These are phyloP conservation scores for Megalonaias nervosa DNA, from an alignment of 1,140 invertebrate species.

Conservation along the genomic window DNA sequence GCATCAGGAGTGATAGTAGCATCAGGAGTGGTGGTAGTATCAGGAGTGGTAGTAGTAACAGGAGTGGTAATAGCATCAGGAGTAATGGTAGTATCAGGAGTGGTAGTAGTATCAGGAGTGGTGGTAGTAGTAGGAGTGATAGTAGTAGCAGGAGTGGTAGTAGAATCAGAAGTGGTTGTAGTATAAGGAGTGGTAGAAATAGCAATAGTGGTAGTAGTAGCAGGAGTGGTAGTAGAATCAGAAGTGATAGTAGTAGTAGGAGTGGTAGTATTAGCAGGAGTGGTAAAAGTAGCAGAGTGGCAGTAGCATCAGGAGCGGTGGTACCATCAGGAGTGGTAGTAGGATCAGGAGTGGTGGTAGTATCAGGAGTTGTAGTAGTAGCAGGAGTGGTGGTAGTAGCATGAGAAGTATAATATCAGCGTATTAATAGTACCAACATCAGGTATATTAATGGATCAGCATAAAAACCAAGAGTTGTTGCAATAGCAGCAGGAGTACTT, in stretches of 20 bases:
- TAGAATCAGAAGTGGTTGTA: background rate
- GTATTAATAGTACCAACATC: background rate
- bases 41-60: background rate
- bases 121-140: background rate
- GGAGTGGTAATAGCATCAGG: background rate
- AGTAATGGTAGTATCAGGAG: too few species aligned
- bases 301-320: background rate
- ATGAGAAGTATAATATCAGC: background rate
- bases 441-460: background rate
- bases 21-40: background rate
- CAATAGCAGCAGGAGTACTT: constrained; percentile 8
- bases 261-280: background rate
- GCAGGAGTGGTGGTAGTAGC: background rate
- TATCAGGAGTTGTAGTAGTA: background rate
- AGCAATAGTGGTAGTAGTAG: background rate
- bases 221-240: background rate
- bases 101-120: too few species aligned
- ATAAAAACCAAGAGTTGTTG: background rate
- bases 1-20: background rate
- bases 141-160: constrained; percentile 1
- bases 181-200: background rate
- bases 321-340: background rate
- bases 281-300: background rate
- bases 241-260: background rate
- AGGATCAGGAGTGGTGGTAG: background rate